Base-by-base conservation (phyloP, 2,113 vertebrate species). In the Hirundichthys speculiger region DNA sequence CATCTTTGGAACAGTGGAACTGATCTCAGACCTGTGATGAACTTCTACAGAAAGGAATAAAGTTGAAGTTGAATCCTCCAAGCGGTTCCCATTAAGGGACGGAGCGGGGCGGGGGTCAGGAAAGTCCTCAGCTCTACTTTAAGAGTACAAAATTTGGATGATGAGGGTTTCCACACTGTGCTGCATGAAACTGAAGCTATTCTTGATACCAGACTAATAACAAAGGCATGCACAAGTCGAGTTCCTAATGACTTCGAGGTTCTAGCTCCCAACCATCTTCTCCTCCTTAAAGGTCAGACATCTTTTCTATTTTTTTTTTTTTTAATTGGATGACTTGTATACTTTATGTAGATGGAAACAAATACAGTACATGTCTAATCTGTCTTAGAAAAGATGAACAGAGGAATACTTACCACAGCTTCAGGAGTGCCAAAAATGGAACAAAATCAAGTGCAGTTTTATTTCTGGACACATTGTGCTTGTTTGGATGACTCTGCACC, bases 101-200 rank as follows among this genome's bases (percentile, higher is more conserved):
- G n/a, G n/a, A n/a, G n/a, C n/a, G n/a, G 12, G 34, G 5, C 34
- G 2, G 39, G 10, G 39, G 11, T 40, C 39, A 11, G 39, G 14
- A 40, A 40, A 40, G 39, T 40, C 39, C n/a, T n/a, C n/a, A n/a
- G n/a, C n/a, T 40, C 39, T 40, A 40, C 39, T 40, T 5, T 40
- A 2, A 40, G 39, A 18, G 42, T 45, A n/a, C 16, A 47, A 4
- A 47, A 10, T 22, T 9, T 46, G 45, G 45, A 47, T 5, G 45
- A 40, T 18, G 19, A 21, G n/a, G 0, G 52, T 18, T 18, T 21
- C 0, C 18, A 54, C 18, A 20, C 18, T 34, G 30, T 0, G 0
- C 0, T 10, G 5, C 30, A 27, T 30, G 25, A 38, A 53, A 0
- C 13, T 38, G 30, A 15, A 3, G 3, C 30, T 54, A 34, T 34